These are phyloP conservation scores for Caretta caretta DNA, from an alignment of 2,113 vertebrate species.

Conservation along the genomic window DNA sequence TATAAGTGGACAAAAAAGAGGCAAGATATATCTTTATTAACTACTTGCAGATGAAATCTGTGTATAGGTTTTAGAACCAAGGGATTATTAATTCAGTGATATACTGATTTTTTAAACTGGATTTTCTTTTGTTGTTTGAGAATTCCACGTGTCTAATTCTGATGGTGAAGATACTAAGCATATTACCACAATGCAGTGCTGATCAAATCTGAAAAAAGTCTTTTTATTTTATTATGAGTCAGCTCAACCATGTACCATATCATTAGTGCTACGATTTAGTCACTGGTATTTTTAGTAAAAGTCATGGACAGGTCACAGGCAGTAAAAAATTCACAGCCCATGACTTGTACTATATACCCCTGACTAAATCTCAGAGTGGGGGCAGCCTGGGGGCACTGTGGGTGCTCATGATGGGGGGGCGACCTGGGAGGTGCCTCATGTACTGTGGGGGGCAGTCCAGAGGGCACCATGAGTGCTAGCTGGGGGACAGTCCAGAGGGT, in stretches of 20 bases:
- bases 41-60: not conserved
- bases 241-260: rapidly evolving
- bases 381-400: no score
- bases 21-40: not conserved
- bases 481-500: no score
- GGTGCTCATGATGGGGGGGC: no score
- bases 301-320: no score
- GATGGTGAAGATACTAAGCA: not conserved
- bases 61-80: not conserved
- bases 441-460: no score
- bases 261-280: not conserved
- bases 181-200: not conserved
- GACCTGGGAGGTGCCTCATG: no score
- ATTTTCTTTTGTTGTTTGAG: not conserved
- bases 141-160: not conserved
- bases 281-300: no score
- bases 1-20: not conserved
- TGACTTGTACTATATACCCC: no score
- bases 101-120: not conserved
- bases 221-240: not conserved
- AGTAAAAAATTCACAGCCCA: no score
- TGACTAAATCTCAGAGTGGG: no score
- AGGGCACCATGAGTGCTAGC: no score
- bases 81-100: rapidly evolving
- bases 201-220: not conserved